phyloP scores from a whole-genome alignment of 2,797 vertebrate genomes.

The Australoheros facetus region DNA sequence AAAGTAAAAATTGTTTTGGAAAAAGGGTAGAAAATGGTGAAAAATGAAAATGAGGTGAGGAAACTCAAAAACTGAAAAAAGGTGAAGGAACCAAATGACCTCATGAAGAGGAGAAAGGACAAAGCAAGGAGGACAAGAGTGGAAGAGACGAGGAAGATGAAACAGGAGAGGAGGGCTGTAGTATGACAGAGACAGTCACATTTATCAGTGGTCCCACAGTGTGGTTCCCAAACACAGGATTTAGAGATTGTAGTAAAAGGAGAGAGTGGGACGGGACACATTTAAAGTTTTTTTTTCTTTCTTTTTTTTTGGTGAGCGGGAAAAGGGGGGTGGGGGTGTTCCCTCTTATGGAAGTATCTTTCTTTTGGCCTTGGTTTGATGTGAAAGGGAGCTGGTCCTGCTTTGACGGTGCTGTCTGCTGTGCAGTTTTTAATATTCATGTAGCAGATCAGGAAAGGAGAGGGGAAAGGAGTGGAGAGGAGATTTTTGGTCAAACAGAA shows the following conservation, averaged over 20 bases:
- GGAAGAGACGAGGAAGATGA: conserved; percentile 31
- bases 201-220: conserved; percentile 71
- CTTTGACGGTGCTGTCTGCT: conserved; percentile 74
- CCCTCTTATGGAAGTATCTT: conserved; percentile 58
- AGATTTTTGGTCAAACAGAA: conserved; percentile 81
- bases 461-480: conserved; percentile 61
- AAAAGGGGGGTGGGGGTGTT: conserved; percentile 11
- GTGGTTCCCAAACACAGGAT: conserved; percentile 62
- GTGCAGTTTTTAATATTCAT: conserved; percentile 80
- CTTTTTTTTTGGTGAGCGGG: neutral
- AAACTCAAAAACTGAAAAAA: conserved; percentile 44
- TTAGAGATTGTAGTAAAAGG: conserved; percentile 62
- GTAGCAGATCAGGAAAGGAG: conserved; percentile 63
- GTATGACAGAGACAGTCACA: conserved; percentile 51
- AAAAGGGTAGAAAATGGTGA: conserved; percentile 31
- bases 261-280: conserved; percentile 54
- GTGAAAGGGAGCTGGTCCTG: conserved; percentile 63
- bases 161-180: conserved; percentile 30
- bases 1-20: conserved; percentile 45
- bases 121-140: conserved; percentile 54
- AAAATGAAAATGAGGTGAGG: conserved; percentile 46
- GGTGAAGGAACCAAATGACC: conserved; percentile 55
- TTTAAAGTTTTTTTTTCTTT: conserved; percentile 61
- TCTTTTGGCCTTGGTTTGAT: conserved; percentile 70
- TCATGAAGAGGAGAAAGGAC: conserved; percentile 58